Percentiles rank a stretch among this genome's conserved stretches.
Conservation (phyloP, 2,888 invertebrate species). For the Nymphalis c-album region DNA sequence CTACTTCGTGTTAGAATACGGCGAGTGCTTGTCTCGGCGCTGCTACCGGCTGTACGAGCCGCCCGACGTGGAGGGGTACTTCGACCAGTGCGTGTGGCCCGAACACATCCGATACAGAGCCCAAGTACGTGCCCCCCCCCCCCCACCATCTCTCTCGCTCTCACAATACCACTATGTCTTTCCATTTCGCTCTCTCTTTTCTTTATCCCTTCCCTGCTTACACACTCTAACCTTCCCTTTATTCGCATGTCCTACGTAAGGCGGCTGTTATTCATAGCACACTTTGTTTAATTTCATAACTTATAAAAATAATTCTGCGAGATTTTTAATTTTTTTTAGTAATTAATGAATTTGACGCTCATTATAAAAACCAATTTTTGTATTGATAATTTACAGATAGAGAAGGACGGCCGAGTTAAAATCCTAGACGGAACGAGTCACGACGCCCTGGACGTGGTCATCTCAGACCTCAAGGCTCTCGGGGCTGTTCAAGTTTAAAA, state of each 20-base stretch:
- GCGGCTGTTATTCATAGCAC: too few relatives aligned
- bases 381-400: slow-evolving; percentile 49
- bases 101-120: slow-evolving; percentile 84
- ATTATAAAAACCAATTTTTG: not conserved
- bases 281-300: too few relatives aligned
- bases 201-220: too few relatives aligned
- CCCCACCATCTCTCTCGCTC: not conserved
- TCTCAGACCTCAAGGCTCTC: slow-evolving; percentile 46
- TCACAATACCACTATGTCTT: too few relatives aligned
- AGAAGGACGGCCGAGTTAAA: slow-evolving; percentile 51
- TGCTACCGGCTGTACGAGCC: slow-evolving; percentile 86
- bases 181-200: too few relatives aligned
- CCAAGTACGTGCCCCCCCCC: slow-evolving; percentile 50
- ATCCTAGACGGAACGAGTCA: slow-evolving; percentile 55
- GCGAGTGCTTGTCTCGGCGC: slow-evolving; percentile 85
- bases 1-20: slow-evolving; percentile 86
- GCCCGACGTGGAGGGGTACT: slow-evolving; percentile 93
- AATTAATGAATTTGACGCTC: not conserved
- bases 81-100: slow-evolving; percentile 96
- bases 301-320: too few relatives aligned
- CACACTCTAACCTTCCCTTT: too few relatives aligned
- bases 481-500: slow-evolving; percentile 28
- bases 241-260: too few relatives aligned
- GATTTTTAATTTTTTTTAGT: not conserved
- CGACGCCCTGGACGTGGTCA: slow-evolving; percentile 48